phyloP scores from a whole-genome alignment of 2,797 vertebrate species.

The Channallabes apus region DNA sequence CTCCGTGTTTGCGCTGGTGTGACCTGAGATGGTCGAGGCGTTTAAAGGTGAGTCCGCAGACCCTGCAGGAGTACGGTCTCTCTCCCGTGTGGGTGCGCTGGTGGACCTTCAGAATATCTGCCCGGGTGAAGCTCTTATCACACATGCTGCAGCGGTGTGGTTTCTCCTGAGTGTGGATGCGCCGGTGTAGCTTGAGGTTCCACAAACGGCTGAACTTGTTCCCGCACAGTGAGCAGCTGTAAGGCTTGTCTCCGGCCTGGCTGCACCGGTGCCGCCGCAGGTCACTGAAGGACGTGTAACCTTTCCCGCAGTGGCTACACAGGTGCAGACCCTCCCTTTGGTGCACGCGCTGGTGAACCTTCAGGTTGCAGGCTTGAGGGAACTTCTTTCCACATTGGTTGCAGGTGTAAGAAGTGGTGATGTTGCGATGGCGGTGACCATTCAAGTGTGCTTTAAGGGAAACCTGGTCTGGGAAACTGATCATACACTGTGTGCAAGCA shows the following conservation, averaged over 20 bases:
- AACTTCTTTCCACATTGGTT: conserved; percentile 76
- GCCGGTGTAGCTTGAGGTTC: conserved; percentile 79
- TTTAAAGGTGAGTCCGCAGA: conserved; percentile 80
- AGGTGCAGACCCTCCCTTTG: conserved; percentile 72
- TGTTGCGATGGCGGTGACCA: conserved; percentile 60
- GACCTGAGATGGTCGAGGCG: conserved; percentile 78
- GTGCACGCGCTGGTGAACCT: conserved; percentile 76
- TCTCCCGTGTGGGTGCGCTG: conserved; percentile 80
- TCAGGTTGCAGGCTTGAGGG: conserved; percentile 75
- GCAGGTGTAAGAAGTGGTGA: conserved; percentile 61
- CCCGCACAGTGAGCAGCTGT: conserved; percentile 75
- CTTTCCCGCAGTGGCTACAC: conserved; percentile 76
- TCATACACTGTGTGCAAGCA: conserved; percentile 65
- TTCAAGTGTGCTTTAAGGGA: conserved; percentile 70
- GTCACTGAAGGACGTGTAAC: conserved; percentile 70
- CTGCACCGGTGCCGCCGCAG: conserved; percentile 73
- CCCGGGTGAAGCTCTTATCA: conserved; percentile 79
- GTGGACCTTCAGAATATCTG: conserved; percentile 79
- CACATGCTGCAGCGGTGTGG: conserved; percentile 78
- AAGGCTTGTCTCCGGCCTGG: conserved; percentile 73
- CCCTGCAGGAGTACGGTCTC: conserved; percentile 74
- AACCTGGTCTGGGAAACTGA: conserved; percentile 62
- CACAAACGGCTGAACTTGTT: conserved; percentile 80
- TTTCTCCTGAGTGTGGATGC: conserved; percentile 82
- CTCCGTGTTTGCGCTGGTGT: conserved; percentile 79